A percentile compares a stretch with the other conserved stretches of the same genome.
Conservation (phyloP, 1,140 invertebrate species). For the Himalopsyche phryganea region DNA sequence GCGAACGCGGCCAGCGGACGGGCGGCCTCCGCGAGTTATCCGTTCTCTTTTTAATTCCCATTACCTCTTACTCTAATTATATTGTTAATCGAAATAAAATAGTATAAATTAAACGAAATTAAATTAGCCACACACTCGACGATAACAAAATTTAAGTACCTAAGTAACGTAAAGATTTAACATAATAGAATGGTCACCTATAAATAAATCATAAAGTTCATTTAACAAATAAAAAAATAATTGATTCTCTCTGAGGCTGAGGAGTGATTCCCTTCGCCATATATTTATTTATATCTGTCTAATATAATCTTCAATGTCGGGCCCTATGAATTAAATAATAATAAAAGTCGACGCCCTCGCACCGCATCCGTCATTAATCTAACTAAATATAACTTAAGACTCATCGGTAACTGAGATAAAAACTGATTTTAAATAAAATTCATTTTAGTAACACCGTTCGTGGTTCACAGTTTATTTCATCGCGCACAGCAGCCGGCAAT, state of each 20-base stretch:
- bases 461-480: neutral
- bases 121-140: constrained; percentile 13
- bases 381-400: neutral
- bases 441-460: neutral
- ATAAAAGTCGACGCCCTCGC: no score
- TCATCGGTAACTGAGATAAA: constrained; percentile 17
- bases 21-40: neutral
- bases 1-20: neutral
- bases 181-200: constrained; percentile 8
- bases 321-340: neutral
- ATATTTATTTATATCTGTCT: neutral
- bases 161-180: constrained; percentile 32
- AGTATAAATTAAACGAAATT: constrained; percentile 27
- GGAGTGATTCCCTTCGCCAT: no score
- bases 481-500: neutral
- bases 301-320: neutral
- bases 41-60: constrained; percentile 3
- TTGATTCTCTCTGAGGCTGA: neutral
- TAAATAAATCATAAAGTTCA: constrained; percentile 8
- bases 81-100: neutral
- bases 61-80: constrained; percentile 7
- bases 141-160: constrained; percentile 33
- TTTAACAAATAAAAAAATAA: constrained; percentile 14
- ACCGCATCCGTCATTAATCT: no score
- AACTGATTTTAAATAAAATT: no score